Evolutionary conservation across 1,140 invertebrate species (phyloP), one percentile per base, ranked within the genome.

Genomic region (Macrotrachela quadricornifera): DNA sequence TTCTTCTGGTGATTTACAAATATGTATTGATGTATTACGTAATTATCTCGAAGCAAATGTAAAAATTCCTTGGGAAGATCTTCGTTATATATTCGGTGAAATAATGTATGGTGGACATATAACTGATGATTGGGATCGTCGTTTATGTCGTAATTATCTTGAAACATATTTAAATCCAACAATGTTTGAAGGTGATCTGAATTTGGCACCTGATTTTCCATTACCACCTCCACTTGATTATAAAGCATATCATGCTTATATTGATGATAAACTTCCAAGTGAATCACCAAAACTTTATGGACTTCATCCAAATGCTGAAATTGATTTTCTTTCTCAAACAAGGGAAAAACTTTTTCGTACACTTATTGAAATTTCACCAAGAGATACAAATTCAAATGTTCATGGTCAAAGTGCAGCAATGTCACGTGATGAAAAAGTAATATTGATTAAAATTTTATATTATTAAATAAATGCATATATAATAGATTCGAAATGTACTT

Each of bases 91-190:
- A 4, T 92, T 94, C 64, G 87, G 87, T 4, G 87, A 95, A 71
- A 94, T 94, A 56, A 95, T 94, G 88, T 95, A 95, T 60, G 88
- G 88, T 1, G 88, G 88, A 1, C 88, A 94, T 62, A 94, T 95
- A 46, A 95, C 88, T 0, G 88, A 94, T 63, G 87, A 95, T 65
- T 94, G 87, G 85, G 88, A 95, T 68, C 72, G 88, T 59, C 74
- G 80, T 54, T 72, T 94, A 1, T 94, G 87, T 63, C 80, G 80
- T 46, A 82, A 83, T 6, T 94, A 94, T 66, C 75, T 94, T 40
- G 84, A 91, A 67, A 87, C 91, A 64, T 78, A 87, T 54, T 80
- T 94, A 78, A 82, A 87, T 61, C 77, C 84, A 10, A 84, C 88
- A 63, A 74, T 91, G 68, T 76, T 92, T 2, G 87, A 94, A 64